Evolutionary conservation across 2,113 vertebrate species (phyloP).

Genomic region (Odobenus rosmarus): DNA sequence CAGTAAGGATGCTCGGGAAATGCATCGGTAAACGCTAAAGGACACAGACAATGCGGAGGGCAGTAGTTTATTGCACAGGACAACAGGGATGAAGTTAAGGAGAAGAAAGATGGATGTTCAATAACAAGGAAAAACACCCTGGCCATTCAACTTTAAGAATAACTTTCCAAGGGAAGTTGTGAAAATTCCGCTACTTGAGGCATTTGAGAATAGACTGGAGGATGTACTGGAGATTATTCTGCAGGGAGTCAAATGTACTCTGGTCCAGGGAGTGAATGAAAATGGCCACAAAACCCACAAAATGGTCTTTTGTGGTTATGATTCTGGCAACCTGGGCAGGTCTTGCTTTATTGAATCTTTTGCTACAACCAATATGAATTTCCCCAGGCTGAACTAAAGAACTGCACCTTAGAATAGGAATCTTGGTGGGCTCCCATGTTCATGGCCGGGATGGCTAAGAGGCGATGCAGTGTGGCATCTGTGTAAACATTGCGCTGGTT

Average conservation of each 20-base stretch:
- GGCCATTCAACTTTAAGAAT: conserved; percentile 26
- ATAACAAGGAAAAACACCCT: conserved; percentile 18
- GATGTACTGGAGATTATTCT: background rate
- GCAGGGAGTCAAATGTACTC: background rate
- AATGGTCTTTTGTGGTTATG: background rate
- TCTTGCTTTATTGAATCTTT: conserved; percentile 41
- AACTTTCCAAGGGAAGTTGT: conserved; percentile 47
- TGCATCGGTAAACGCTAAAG: conserved; percentile 59
- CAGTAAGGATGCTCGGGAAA: background rate
- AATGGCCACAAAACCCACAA: conserved; percentile 33
- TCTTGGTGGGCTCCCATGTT: background rate
- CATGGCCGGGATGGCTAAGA: background rate
- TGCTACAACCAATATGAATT: background rate
- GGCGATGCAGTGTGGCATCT: background rate
- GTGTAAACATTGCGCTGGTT: background rate
- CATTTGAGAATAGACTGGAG: background rate
- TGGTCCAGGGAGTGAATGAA: background rate
- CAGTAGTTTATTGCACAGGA: conserved; percentile 39
- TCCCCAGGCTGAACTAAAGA: background rate
- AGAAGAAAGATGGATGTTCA: conserved; percentile 48
- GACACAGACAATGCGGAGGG: conserved; percentile 37
- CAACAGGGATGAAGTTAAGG: conserved; percentile 50
- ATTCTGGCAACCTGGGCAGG: background rate
- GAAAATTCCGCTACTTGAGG: conserved; percentile 35
- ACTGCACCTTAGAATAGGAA: background rate